phyloP scores from a whole-genome alignment of 1,140 invertebrate genomes.

The Harpegnathos saltator region DNA sequence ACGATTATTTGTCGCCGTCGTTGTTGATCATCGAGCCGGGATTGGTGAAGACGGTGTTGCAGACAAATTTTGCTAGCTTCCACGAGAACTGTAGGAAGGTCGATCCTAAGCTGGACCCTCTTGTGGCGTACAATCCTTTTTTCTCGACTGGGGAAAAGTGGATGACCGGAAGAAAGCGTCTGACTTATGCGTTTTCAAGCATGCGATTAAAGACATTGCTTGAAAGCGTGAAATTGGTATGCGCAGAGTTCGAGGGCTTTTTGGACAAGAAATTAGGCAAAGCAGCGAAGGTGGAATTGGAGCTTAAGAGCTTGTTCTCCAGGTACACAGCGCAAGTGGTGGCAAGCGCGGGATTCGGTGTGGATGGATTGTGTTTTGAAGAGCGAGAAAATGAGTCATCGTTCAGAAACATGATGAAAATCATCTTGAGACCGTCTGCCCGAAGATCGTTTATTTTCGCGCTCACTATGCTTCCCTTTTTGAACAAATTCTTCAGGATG shows the following conservation, averaged over 20 bases:
- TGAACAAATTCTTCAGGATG: background rate
- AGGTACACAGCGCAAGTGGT: slow-evolving; percentile 85
- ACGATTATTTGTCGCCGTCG: slow-evolving; percentile 72
- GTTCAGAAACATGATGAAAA: background rate
- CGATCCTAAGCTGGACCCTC: slow-evolving; percentile 44
- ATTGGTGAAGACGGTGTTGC: slow-evolving; percentile 78
- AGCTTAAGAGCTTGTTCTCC: slow-evolving; percentile 79
- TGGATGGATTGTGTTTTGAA: slow-evolving; percentile 59
- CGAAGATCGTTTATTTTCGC: background rate
- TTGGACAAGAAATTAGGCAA: slow-evolving; percentile 49
- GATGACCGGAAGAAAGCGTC: background rate
- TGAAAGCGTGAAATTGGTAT: slow-evolving; percentile 34
- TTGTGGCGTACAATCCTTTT: background rate
- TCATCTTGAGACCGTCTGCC: background rate
- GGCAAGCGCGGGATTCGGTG: slow-evolving; percentile 73
- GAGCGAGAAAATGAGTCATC: slow-evolving; percentile 30
- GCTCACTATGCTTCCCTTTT: background rate
- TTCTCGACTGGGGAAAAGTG: slow-evolving; percentile 4
- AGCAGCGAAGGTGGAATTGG: slow-evolving; percentile 50
- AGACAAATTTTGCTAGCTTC: slow-evolving; percentile 78
- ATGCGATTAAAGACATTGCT: slow-evolving; percentile 67
- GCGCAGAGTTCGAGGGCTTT: slow-evolving; percentile 54
- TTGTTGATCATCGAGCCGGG: slow-evolving; percentile 80
- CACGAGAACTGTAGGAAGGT: slow-evolving; percentile 37
- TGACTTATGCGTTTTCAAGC: slow-evolving; percentile 56